Evolutionary conservation across 2,797 vertebrate genomes (phyloP), one percentile per base, ranked within the genome.

Genomic region (Chrysocyon brachyurus): DNA sequence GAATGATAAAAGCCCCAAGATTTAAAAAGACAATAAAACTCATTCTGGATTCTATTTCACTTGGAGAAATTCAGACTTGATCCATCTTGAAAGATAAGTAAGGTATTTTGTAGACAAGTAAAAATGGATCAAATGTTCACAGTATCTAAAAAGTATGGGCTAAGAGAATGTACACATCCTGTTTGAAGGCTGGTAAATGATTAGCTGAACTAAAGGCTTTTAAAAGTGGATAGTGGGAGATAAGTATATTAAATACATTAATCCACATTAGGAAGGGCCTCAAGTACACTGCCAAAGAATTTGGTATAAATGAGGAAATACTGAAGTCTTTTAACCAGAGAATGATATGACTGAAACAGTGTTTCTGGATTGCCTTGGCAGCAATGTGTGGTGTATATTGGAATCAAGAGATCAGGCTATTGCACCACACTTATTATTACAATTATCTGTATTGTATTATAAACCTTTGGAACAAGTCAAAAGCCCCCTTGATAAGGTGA

Each of bases 111-210:
- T 49, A 66, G 12, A 16, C 36, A 59, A 90, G 87, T 22, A 89
- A 91, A 96, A 96, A 75, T 46, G 10, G 33, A 72, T 12, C 57
- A 79, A 77, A 63, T 92, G 24, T 64, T 78, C 31, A 75, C 8
- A 0, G 1, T 82, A 75, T 83, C 56, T 91, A 87, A 90, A 94
- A 19, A 3, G 5, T 36, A 92, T 57, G 22, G 5, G 17, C 12
- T 94, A 87, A 77, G 26, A 70, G 46, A 96, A 96, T 21, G 3
- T 7, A 85, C 26, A 63, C 66, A 57, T 94, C 19, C 36, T 36
- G 52, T 49, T 87, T 90, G 59, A 90, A 9, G 3, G 14, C 10
- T 94, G 19, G n/a, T 63, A 64, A 83, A 11, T 79, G 14, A 64
- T 90, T 64, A 68, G 2, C 4, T 87, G 24, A 92, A 79, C 8